Conservation (phyloP, 2,797 vertebrate species). For the Holocentrus rufus region DNA sequence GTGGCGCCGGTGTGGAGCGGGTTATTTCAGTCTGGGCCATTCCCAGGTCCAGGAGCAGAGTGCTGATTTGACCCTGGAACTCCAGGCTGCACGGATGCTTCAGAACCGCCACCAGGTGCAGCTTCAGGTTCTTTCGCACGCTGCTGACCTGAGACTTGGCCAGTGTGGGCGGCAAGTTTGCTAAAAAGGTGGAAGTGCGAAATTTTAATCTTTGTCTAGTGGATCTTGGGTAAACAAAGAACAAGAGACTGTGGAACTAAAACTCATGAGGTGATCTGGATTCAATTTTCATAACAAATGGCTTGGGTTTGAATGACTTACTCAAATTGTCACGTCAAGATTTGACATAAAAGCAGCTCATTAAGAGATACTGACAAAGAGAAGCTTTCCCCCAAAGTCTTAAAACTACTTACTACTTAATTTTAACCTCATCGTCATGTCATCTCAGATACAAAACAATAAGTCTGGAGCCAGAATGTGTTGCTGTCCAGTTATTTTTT, state of each 20-base stretch:
- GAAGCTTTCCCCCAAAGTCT: not conserved
- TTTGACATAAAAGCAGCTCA: not conserved
- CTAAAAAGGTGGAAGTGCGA: slow-evolving; percentile 64
- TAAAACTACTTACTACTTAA: not conserved
- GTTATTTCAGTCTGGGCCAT: slow-evolving; percentile 92
- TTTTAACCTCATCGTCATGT: too few relatives aligned
- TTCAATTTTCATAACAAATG: too few relatives aligned
- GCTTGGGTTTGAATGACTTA: too few relatives aligned
- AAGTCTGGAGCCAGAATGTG: too few relatives aligned
- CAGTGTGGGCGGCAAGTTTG: slow-evolving; percentile 93
- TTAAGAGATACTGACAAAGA: not conserved
- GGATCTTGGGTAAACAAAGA: not conserved
- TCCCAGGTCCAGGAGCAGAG: slow-evolving; percentile 91
- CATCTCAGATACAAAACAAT: too few relatives aligned
- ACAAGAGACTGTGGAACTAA: not conserved
- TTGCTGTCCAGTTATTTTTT: too few relatives aligned
- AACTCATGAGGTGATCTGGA: not conserved
- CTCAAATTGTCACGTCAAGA: too few relatives aligned
- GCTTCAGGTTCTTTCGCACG: slow-evolving; percentile 94
- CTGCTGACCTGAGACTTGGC: slow-evolving; percentile 98
- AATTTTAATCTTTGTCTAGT: not conserved
- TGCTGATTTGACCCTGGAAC: slow-evolving; percentile 93
- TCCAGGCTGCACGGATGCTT: slow-evolving; percentile 91
- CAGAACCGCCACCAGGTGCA: slow-evolving; percentile 91
- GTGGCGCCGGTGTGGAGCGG: slow-evolving; percentile 84